Evolutionary conservation across 1,140 invertebrate species (phyloP).

Genomic region (Hylaeus anthracinus): DNA sequence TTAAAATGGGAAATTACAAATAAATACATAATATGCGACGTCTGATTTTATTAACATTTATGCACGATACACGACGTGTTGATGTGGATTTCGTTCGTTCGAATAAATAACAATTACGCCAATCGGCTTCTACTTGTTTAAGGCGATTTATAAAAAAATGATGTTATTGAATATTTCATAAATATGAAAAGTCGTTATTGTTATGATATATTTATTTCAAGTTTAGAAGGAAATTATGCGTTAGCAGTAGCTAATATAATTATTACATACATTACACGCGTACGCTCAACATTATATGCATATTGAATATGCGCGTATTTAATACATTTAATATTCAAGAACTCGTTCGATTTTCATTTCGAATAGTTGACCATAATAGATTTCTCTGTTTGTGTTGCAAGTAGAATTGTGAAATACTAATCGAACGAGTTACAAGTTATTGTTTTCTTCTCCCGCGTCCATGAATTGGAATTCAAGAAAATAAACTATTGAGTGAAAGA

Average conservation of each 20-base stretch:
- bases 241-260: constrained; percentile 38
- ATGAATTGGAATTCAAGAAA: constrained; percentile 64
- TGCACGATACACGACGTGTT: constrained; percentile 26
- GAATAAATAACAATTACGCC: constrained; percentile 41
- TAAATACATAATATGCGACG: constrained; percentile 64
- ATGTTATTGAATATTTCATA: constrained; percentile 52
- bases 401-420: constrained; percentile 36
- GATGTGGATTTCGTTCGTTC: constrained; percentile 52
- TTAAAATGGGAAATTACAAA: constrained; percentile 58
- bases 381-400: constrained; percentile 23
- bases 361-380: constrained; percentile 28
- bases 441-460: constrained; percentile 41
- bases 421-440: constrained; percentile 27
- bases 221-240: constrained; percentile 17
- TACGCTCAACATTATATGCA: constrained; percentile 5
- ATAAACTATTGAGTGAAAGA: constrained; percentile 72
- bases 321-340: constrained; percentile 28
- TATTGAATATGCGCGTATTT: constrained; percentile 23
- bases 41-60: constrained; percentile 55
- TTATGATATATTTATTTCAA: constrained; percentile 59
- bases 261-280: constrained; percentile 34
- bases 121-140: constrained; percentile 15
- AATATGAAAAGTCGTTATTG: constrained; percentile 52
- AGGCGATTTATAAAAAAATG: constrained; percentile 26
- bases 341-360: constrained; percentile 35